Evolutionary conservation across 2,888 invertebrate species (phyloP).

Genomic region (Arge pagana): DNA sequence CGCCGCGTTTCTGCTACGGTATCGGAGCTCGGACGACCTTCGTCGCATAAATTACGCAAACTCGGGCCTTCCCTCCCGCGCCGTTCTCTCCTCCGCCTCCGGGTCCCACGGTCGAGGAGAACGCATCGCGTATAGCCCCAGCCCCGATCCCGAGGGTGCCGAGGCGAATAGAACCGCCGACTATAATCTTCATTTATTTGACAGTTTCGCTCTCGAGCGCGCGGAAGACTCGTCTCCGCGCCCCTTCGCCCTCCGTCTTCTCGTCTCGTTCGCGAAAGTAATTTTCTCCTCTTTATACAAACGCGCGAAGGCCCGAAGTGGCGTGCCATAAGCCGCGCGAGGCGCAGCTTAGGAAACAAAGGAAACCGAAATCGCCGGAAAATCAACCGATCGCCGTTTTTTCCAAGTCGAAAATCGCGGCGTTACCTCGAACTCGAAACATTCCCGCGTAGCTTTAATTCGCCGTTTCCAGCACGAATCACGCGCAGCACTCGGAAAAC

Average conservation of each 20-base stretch:
- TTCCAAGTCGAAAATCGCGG: no score
- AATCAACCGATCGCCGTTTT: no score
- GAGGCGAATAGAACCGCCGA: slow-evolving; percentile 14
- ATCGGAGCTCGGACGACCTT: no score
- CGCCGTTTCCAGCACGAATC: no score
- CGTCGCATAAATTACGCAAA: slow-evolving; percentile 47
- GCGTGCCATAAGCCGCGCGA: no score
- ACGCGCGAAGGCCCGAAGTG: no score
- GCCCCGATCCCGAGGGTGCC: slow-evolving; percentile 31
- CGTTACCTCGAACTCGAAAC: no score
- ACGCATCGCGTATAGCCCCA: slow-evolving; percentile 37
- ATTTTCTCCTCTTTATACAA: not conserved
- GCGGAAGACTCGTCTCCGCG: not conserved
- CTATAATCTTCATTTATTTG: slow-evolving; percentile 24
- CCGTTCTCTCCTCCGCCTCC: slow-evolving; percentile 3
- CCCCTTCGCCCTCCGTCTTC: not conserved
- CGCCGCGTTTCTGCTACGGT: no score
- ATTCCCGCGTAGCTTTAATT: no score
- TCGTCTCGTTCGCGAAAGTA: not conserved
- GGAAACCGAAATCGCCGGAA: no score
- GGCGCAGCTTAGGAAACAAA: no score
- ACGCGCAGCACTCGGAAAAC: no score
- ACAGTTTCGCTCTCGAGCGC: slow-evolving; percentile 22
- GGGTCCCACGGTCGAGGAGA: slow-evolving; percentile 24
- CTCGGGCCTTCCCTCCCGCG: slow-evolving; percentile 12